Base-by-base conservation (phyloP, 1,140 invertebrate genomes). In the Drosophila kepulauana region DNA sequence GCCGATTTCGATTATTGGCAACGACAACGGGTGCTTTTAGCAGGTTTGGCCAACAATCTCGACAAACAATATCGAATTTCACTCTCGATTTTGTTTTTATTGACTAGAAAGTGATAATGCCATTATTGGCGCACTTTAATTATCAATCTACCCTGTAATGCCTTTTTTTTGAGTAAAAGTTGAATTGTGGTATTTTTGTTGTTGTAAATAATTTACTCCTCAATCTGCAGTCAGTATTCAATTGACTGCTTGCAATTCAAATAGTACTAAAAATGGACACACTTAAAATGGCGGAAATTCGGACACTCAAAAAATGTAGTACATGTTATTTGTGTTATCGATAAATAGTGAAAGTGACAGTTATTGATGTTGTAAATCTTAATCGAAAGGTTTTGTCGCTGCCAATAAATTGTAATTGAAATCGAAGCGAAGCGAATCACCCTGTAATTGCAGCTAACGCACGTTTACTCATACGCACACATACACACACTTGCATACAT, bases 381-480 rank as follows among this genome's bases (percentile, higher is more conserved):
- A n/a, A 48, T 48, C 45, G 7, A 48, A 15, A 48, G 1, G 45
- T 15, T 15, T 51, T 20, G 16, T 11, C 15, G 8, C 2, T 11
- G 10, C 8, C 6, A 28, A 28, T 25, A 20, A 16, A n/a, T 38
- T 30, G 13, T 16, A 41, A 5, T 58, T 13, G 8, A 6, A 5
- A 6, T 38, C 35, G 35, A 3, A 82, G 8, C 79, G 20, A 25
- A 6, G 1, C 7, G 3, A 3, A 82, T 11, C 79, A 87, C 82
- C 79, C 77, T 87, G 76, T 81, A 72, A 56, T 20, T 52, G 59
- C 65, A 70, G 73, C 76, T 75, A 87, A 69, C 75, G 78, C 81
- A 78, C 80, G 81, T 75, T 78, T 75, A 70, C 63, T 64, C 62
- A 73, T 43, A 71, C 46, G 70, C 66, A 28, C 63, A 58, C 58